A percentile compares a stretch with the other conserved stretches of the same genome.
phyloP scores from a whole-genome alignment of 2,797 vertebrate genomes.

The Vespertilio murinus region DNA sequence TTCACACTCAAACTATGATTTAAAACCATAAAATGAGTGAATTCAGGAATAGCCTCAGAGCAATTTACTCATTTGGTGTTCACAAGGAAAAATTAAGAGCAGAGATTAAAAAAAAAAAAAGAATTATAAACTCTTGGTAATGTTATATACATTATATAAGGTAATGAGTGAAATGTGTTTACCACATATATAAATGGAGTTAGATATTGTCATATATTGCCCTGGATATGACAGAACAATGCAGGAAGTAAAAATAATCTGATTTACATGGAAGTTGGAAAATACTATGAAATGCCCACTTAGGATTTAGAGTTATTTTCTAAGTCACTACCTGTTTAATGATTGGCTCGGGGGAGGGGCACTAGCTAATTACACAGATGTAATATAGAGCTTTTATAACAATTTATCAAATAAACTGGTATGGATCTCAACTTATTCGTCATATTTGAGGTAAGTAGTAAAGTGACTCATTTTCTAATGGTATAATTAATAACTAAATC shows the following conservation, averaged over 20 bases:
- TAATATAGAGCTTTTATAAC: background rate
- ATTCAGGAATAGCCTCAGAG: background rate
- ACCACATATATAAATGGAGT: background rate
- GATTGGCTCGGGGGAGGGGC: background rate
- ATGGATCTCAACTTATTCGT: conserved; percentile 39
- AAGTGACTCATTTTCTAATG: conserved; percentile 22
- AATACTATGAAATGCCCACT: background rate
- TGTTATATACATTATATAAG: conserved; percentile 21
- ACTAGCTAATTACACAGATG: background rate
- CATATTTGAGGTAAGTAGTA: conserved; percentile 7
- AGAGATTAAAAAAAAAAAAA: background rate
- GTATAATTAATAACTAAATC: conserved; percentile 49
- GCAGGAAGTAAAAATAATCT: background rate
- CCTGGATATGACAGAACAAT: background rate
- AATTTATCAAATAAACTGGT: conserved; percentile 10
- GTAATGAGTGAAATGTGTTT: background rate
- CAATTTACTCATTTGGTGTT: background rate
- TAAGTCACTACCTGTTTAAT: background rate
- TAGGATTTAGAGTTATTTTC: conserved; percentile 15
- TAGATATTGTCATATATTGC: background rate
- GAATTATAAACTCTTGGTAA: background rate
- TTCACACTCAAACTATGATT: background rate
- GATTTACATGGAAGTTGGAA: background rate
- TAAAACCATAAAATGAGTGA: background rate
- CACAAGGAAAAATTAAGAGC: background rate